Percentiles rank a stretch among this genome's conserved stretches.
Evolutionary conservation across 2,113 vertebrate species (phyloP).

Genomic region (Amblyopsis rosae): DNA sequence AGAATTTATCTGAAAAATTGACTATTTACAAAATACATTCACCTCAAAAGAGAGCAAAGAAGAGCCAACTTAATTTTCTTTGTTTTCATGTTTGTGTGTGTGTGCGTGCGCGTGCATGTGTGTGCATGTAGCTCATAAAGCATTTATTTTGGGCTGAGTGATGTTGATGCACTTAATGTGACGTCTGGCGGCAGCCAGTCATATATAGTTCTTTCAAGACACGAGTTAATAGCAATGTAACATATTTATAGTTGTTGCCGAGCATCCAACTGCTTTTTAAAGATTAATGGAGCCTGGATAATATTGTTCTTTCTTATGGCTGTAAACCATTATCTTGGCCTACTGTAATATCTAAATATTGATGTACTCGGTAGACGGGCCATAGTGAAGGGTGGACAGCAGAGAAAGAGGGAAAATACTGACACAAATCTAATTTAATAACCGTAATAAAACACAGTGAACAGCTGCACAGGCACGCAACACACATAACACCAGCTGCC

Average conservation of each 20-base stretch:
- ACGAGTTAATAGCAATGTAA: too few species aligned
- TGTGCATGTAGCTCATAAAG: not conserved
- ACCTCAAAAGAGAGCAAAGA: too few species aligned
- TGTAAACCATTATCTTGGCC: conserved; percentile 35
- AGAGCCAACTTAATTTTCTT: too few species aligned
- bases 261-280: not conserved
- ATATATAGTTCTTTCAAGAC: too few species aligned
- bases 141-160: too few species aligned
- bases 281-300: conserved; percentile 46
- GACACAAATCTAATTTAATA: conserved; percentile 28
- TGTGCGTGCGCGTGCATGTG: too few species aligned
- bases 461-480: not conserved
- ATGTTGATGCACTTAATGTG: too few species aligned
- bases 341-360: conserved; percentile 10
- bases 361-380: conserved; percentile 31
- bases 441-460: too few species aligned
- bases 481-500: conserved; percentile 73
- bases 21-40: too few species aligned
- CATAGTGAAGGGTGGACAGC: conserved; percentile 19
- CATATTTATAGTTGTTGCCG: not conserved
- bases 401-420: conserved; percentile 42
- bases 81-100: too few species aligned
- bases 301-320: conserved; percentile 51
- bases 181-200: too few species aligned
- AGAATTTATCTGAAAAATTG: too few species aligned